phyloP scores from a whole-genome alignment of 2,888 invertebrate genomes.

The Cephus pulcher region DNA sequence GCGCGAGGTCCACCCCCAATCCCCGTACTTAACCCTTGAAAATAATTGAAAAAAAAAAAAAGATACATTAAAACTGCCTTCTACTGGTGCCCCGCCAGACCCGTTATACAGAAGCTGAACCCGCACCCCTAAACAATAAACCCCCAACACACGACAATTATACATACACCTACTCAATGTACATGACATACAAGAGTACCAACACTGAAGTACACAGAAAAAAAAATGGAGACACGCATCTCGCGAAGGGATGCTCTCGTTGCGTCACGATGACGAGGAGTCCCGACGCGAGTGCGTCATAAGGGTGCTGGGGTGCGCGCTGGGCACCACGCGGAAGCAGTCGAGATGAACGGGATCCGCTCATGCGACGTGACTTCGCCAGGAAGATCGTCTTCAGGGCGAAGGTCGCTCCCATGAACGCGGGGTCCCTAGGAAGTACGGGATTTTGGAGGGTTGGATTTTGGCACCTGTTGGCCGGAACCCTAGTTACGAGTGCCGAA shows the following conservation, averaged over 20 bases:
- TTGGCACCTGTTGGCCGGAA: conserved; percentile 64
- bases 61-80: conserved; percentile 27
- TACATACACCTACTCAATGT: too few species aligned
- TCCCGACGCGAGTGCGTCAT: too few species aligned
- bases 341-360: background rate
- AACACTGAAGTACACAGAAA: conserved; percentile 3
- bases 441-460: conserved; percentile 59
- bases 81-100: conserved; percentile 35
- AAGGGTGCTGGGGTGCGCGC: conserved; percentile 8
- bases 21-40: conserved; percentile 62
- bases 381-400: background rate
- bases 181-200: too few species aligned
- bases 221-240: conserved; percentile 5
- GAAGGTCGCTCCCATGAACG: background rate
- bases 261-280: too few species aligned
- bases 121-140: conserved; percentile 27
- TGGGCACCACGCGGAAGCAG: conserved; percentile 4
- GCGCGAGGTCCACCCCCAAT: conserved; percentile 64
- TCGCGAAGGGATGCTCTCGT: too few species aligned
- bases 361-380: background rate
- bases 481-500: conserved; percentile 67
- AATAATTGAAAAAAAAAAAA: conserved; percentile 10
- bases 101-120: conserved; percentile 21
- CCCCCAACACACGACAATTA: too few species aligned
- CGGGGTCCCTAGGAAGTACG: conserved; percentile 46